Evolutionary conservation across 2,888 invertebrate species (phyloP), one percentile per base, ranked within the genome.

Genomic region (Leucoma salicis): DNA sequence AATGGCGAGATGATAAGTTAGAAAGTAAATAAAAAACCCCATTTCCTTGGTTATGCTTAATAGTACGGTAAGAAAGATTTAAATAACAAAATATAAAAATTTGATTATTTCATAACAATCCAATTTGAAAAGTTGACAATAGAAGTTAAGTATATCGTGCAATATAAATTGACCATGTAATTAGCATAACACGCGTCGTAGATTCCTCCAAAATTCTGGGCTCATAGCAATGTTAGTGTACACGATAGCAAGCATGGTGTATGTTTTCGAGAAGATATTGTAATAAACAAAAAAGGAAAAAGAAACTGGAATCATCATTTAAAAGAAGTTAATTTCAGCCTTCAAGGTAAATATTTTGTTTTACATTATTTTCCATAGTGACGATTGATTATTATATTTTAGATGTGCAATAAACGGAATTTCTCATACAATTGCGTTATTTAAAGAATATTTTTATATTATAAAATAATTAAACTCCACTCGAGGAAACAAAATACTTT

Each of bases 151-250:
- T 14, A 53, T 62, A 70, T 83, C 85, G 85, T 86, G 85, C 64
- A 34, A 64, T 64, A 68, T 69, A 70, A 75, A 79, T 82, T 82
- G 69, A 67, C 69, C 57, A 34, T 37, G 34, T 67, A 76, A 82
- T 85, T 86, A 82, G 72, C 82, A 49, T 24, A 52, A 36, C 29
- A 46, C 53, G 62, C 62, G 63, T 53, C 49, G 53, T 48, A 46
- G 53, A 50, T 49, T 55, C 50, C 36, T 53, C 53, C 54, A 57
- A 74, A 74, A 56, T 63, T 73, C 25, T 11, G 29, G 42, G 34
- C 39, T 51, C 29, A 39, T 34, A 48, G 7, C 34, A 27, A 38
- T 39, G 3, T 14, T 67, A 68, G 70, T 74, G 44, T 53, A 49
- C 41, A 44, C 29, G 42, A 39, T 47, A 46, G 41, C 49, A 52